Conservation (phyloP, 2,888 invertebrate genomes). For the Tupiocoris notatus region DNA sequence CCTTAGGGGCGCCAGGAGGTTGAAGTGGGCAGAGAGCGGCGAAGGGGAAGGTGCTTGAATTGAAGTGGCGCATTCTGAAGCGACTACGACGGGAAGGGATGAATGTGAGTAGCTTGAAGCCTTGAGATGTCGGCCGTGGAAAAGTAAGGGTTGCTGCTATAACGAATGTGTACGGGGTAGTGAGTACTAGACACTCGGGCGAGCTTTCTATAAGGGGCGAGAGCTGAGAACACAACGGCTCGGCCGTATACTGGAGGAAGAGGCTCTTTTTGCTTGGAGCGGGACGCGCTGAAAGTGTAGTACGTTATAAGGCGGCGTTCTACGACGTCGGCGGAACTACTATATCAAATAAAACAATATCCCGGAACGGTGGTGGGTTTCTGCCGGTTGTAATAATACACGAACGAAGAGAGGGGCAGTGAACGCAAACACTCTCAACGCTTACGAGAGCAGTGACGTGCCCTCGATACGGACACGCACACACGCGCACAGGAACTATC, state of each 20-base stretch:
- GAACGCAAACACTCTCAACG: too few relatives aligned
- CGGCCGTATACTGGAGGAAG: background rate
- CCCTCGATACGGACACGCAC: too few relatives aligned
- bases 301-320: background rate
- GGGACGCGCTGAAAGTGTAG: background rate
- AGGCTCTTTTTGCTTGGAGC: background rate
- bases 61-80: slow-evolving; percentile 5
- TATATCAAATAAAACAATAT: slow-evolving; percentile 35
- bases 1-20: background rate
- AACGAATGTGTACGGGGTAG: background rate
- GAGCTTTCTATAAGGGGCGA: background rate
- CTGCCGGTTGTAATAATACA: slow-evolving; percentile 11
- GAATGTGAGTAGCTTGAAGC: background rate
- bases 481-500: background rate
- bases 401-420: too few relatives aligned
- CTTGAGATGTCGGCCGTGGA: background rate
- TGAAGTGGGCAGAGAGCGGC: background rate
- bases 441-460: too few relatives aligned
- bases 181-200: background rate
- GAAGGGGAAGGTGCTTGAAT: slow-evolving; percentile 12
- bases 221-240: background rate
- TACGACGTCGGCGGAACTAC: slow-evolving; percentile 24
- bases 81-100: background rate
- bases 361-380: background rate
- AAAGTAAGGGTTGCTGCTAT: background rate